phyloP scores from a whole-genome alignment of 2,113 vertebrate genomes.

The Corythornis madagascariensis region DNA sequence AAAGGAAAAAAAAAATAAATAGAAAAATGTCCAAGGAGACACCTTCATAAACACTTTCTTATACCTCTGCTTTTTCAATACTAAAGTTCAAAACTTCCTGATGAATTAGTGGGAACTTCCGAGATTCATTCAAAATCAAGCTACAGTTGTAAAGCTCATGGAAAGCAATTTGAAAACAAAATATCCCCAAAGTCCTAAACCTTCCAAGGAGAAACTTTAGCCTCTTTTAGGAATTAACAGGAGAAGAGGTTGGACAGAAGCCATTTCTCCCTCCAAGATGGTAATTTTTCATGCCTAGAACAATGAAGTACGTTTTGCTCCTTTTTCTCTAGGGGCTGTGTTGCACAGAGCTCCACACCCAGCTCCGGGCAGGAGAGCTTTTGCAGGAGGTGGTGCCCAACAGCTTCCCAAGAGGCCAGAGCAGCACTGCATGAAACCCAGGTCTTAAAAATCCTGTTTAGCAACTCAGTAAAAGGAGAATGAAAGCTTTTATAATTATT shows the following conservation, averaged over 20 bases:
- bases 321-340: not conserved
- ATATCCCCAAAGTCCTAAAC: not conserved
- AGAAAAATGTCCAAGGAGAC: not conserved
- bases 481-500: not conserved
- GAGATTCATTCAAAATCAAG: not conserved
- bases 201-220: not conserved
- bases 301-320: not conserved
- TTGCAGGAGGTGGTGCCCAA: not conserved
- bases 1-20: not conserved
- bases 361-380: not conserved
- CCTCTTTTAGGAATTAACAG: not conserved
- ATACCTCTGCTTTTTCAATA: not conserved
- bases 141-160: not conserved
- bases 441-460: not conserved
- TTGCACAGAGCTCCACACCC: not conserved
- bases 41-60: not conserved
- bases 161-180: not conserved
- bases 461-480: not conserved
- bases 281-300: not conserved
- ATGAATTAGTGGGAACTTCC: not conserved
- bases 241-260: not conserved
- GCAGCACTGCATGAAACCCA: fast-evolving
- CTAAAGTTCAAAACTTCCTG: not conserved
- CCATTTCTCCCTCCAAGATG: not conserved
- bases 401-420: not conserved